Percentiles rank a stretch among this genome's conserved stretches.
Conservation (phyloP, 2,113 vertebrate genomes). For the Plecotus auritus region DNA sequence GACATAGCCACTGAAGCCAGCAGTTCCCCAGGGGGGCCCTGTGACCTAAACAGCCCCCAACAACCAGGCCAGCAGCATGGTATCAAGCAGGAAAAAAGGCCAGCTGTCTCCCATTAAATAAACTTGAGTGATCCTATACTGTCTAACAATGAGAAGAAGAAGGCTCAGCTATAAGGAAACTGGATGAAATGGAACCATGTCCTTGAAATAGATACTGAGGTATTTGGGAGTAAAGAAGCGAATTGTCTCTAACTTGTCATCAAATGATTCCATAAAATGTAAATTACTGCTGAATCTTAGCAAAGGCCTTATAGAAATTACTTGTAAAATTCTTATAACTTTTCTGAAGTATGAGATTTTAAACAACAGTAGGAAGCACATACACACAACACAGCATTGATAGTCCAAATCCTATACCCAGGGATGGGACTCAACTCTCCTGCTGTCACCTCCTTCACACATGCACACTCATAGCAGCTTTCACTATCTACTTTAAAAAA, state of each 20-base stretch:
- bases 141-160: not conserved
- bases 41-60: not conserved
- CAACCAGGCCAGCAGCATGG: not conserved
- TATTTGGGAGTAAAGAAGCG: not conserved
- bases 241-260: not conserved
- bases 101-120: not conserved
- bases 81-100: not conserved
- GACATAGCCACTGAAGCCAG: not conserved
- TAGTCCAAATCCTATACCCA: not conserved
- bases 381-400: too few species aligned
- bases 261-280: not conserved
- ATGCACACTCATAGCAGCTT: not conserved
- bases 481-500: not conserved
- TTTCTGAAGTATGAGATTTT: not conserved
- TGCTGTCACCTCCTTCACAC: not conserved
- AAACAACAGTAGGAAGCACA: not conserved
- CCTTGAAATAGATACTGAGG: not conserved
- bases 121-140: not conserved
- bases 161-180: not conserved
- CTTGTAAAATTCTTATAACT: not conserved
- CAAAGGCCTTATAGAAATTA: not conserved
- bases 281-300: not conserved
- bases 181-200: not conserved
- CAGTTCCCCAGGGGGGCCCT: not conserved
- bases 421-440: not conserved